Conservation (phyloP, 2,113 vertebrate species). For the Agapornis roseicollis region DNA sequence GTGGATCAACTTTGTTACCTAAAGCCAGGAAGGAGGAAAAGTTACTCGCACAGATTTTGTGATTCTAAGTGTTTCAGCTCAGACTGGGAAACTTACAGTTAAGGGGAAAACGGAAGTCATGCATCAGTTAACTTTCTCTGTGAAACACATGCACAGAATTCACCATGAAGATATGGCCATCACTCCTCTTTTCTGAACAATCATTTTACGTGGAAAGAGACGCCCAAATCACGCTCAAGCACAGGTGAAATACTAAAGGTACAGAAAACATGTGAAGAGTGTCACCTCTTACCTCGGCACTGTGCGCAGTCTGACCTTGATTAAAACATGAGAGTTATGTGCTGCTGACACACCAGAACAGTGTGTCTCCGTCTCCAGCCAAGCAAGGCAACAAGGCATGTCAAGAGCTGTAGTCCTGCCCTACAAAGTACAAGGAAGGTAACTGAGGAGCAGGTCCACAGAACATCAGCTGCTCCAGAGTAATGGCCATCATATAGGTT, state of each 20-base stretch:
- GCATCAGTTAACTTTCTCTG: background rate
- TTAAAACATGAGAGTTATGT: accelerated
- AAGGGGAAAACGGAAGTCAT: background rate
- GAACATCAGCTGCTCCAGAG: no score
- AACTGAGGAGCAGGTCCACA: background rate
- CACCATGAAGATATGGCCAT: background rate
- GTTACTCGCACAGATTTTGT: background rate
- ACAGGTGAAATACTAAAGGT: accelerated
- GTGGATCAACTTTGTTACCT: background rate
- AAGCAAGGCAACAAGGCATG: background rate
- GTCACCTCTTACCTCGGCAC: background rate
- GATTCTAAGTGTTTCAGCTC: background rate
- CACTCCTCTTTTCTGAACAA: background rate
- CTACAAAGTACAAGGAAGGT: background rate
- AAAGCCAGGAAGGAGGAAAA: background rate
- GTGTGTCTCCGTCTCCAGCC: accelerated
- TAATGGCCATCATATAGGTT: background rate
- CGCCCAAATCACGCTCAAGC: background rate
- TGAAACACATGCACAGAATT: background rate
- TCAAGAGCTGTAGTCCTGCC: background rate
- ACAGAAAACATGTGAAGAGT: background rate
- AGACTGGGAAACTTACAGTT: background rate
- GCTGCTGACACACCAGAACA: accelerated
- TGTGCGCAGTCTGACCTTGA: background rate
- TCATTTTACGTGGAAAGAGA: background rate